Evolutionary conservation across 2,797 vertebrate genomes (phyloP).

Genomic region (Bradypodion ventrale): DNA sequence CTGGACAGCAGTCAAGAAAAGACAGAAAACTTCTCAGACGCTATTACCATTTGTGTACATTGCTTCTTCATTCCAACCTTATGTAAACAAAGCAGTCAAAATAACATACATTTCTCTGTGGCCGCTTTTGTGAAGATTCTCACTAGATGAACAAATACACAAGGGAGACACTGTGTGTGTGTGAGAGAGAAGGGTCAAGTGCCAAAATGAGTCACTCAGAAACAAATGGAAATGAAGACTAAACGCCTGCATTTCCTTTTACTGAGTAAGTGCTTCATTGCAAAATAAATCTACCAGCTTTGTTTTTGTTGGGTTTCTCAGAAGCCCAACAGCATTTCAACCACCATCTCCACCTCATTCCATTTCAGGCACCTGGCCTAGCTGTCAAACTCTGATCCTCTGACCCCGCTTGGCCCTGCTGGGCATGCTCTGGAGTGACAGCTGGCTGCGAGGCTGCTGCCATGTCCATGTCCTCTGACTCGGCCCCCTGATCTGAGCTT

Average conservation of each 20-base stretch:
- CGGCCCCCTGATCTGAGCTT: too few relatives aligned
- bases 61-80: constrained; percentile 12
- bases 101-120: neutral
- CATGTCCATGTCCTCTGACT: too few relatives aligned
- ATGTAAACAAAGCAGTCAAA: constrained; percentile 3
- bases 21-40: neutral
- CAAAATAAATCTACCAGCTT: neutral
- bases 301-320: neutral
- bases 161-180: neutral
- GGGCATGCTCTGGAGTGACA: too few relatives aligned
- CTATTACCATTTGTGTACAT: neutral
- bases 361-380: too few relatives aligned
- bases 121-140: neutral
- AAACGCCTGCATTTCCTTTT: neutral
- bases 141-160: neutral
- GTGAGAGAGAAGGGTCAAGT: neutral
- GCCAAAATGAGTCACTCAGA: neutral
- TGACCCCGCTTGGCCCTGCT: too few relatives aligned
- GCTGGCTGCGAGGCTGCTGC: too few relatives aligned
- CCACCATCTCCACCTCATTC: too few relatives aligned
- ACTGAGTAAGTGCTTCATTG: too few relatives aligned
- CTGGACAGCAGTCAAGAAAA: constrained; percentile 14
- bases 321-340: neutral
- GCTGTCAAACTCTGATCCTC: too few relatives aligned
- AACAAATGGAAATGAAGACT: neutral